Evolutionary conservation across 2,797 vertebrate species (phyloP), one percentile per base, ranked within the genome.

Genomic region (Chanos chanos): DNA sequence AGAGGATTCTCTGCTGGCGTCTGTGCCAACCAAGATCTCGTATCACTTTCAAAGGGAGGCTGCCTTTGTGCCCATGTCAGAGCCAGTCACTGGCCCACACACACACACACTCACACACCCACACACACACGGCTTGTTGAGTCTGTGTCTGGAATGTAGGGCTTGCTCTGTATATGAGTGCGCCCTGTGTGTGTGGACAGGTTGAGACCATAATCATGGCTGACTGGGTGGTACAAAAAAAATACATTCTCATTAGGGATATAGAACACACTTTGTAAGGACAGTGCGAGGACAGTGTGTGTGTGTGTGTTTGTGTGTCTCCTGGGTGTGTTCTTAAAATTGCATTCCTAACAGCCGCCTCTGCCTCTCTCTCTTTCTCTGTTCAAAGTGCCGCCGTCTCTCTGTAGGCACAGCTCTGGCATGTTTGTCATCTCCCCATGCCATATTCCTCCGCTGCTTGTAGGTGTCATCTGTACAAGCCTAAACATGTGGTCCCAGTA

Each of bases 21-120:
- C 72, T 72, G 77, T 82, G 81, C 83, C 82, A 81, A 74, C 77
- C 77, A 71, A 72, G 66, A 70, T 72, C 77, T 61, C 81, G 74
- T 82, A 86, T 89, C 87, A 83, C 84, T 89, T 89, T 89, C 86
- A 88, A 89, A 89, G 87, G 81, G 79, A 77, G 78, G 76, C 66
- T 83, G 73, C 51, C 77, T 81, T 78, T 74, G 63, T 75, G 75
- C 75, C 72, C 21, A 68, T 74, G 70, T 83, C 77, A 71, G 36
- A 24, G 51, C 49, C 33, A 84, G 80, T 77, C 67, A 73, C 67
- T 64, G 67, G 73, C 64, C 68, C 68, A 73, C 51, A 74, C 68
- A 68, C 68, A 47, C 47, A 34, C 48, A 72, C 64, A 68, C 68
- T 73, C 51, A 74, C 68, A 68, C 68, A 72, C 64, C 68, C 68